phyloP scores from a whole-genome alignment of 2,888 invertebrate genomes.

The Platycheirus rosarum region DNA sequence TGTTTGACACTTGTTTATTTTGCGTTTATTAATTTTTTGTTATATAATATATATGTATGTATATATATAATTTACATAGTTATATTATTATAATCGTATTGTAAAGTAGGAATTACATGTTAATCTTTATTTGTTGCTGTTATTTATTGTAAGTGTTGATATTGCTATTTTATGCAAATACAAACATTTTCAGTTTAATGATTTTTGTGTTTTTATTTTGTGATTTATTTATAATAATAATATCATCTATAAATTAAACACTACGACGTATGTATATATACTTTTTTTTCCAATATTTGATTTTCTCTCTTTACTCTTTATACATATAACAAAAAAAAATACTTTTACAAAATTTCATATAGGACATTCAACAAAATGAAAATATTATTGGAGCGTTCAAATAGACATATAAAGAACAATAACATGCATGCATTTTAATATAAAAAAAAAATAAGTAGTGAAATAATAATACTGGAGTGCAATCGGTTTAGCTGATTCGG shows the following conservation, averaged over 20 bases:
- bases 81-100: constrained; percentile 75
- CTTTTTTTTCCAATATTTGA: constrained; percentile 61
- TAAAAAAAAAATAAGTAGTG: too few relatives aligned
- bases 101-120: constrained; percentile 78
- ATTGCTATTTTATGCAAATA: constrained; percentile 55
- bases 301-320: constrained; percentile 55
- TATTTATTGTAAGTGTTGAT: constrained; percentile 65
- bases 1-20: constrained; percentile 75
- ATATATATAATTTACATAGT: constrained; percentile 72
- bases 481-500: too few relatives aligned
- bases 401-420: too few relatives aligned
- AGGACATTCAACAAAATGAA: background rate
- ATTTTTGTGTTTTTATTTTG: constrained; percentile 64
- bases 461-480: too few relatives aligned
- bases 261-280: constrained; percentile 56
- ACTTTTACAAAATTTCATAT: constrained; percentile 15
- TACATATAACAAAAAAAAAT: constrained; percentile 44
- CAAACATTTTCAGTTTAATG: constrained; percentile 62
- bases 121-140: constrained; percentile 75
- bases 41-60: constrained; percentile 48
- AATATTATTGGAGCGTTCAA: constrained; percentile 11
- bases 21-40: constrained; percentile 54
- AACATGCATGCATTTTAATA: too few relatives aligned
- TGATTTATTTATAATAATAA: constrained; percentile 56
- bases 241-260: constrained; percentile 57